A percentile compares a stretch with the other conserved stretches of the same genome.
Conservation (phyloP, 1,140 invertebrate genomes). For the Conopomorpha cramerella region DNA sequence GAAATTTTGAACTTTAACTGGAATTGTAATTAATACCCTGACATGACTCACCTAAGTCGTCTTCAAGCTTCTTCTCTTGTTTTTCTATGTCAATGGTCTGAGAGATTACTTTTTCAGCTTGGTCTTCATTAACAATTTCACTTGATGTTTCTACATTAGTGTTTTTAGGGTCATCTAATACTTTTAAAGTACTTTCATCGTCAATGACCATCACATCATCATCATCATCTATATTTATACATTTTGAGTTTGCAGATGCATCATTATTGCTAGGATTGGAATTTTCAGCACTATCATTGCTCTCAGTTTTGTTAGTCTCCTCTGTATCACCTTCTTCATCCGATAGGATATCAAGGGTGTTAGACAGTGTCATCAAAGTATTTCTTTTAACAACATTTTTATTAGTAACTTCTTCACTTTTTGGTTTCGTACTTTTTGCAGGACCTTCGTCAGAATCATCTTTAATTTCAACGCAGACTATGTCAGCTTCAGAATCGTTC, state of each 20-base stretch:
- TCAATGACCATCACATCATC: slow-evolving; percentile 38
- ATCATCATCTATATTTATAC: slow-evolving; percentile 32
- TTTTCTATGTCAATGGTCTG: too few relatives aligned
- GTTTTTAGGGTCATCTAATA: not conserved
- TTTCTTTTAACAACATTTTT: slow-evolving; percentile 6
- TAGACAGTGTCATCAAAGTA: slow-evolving; percentile 19
- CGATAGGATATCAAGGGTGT: slow-evolving; percentile 38
- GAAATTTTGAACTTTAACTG: too few relatives aligned
- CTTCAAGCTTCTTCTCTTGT: too few relatives aligned
- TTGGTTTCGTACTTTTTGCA: too few relatives aligned
- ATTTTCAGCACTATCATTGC: too few relatives aligned
- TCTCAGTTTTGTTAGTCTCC: too few relatives aligned
- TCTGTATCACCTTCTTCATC: slow-evolving; percentile 43
- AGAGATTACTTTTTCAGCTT: too few relatives aligned
- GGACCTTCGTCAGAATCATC: slow-evolving; percentile 1
- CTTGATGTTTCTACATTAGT: not conserved
- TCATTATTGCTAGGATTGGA: too few relatives aligned
- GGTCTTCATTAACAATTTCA: not conserved
- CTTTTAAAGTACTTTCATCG: slow-evolving; percentile 16
- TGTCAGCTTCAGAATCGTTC: slow-evolving; percentile 5
- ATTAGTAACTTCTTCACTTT: slow-evolving; percentile 2
- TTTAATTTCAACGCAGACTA: slow-evolving; percentile 5
- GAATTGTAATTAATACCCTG: too few relatives aligned
- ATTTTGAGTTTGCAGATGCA: too few relatives aligned
- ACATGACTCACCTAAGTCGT: too few relatives aligned